A percentile compares a stretch with the other conserved stretches of the same genome.
Conservation (phyloP, 2,888 invertebrate genomes). For the Nymphalis polychloros region DNA sequence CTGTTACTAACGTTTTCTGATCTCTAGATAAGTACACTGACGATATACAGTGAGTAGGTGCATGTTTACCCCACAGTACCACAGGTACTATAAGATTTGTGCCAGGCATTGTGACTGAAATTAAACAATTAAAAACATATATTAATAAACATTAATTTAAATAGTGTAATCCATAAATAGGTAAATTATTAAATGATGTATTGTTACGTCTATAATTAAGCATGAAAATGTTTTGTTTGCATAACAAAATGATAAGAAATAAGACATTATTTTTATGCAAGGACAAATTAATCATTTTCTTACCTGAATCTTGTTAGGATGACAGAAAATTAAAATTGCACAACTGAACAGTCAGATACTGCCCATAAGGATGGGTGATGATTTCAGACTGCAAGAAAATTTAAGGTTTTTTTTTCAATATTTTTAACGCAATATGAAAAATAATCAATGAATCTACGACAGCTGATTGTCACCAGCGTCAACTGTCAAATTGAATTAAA, state of each 20-base stretch:
- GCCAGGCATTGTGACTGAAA: conserved; percentile 84
- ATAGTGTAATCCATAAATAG: not conserved
- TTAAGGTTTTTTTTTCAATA: conserved; percentile 16
- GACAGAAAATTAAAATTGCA: not conserved
- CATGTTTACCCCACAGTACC: conserved; percentile 97
- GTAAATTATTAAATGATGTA: conserved; percentile 12
- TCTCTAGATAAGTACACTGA: conserved; percentile 95
- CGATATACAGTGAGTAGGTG: conserved; percentile 98
- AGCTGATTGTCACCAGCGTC: conserved; percentile 29
- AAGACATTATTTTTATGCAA: conserved; percentile 47
- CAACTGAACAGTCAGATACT: conserved; percentile 26
- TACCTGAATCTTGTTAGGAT: conserved; percentile 41
- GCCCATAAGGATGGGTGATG: conserved; percentile 33
- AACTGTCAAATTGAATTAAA: conserved; percentile 4
- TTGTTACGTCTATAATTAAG: conserved; percentile 39
- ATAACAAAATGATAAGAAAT: conserved; percentile 61
- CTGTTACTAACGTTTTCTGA: conserved; percentile 95
- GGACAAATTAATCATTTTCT: conserved; percentile 53
- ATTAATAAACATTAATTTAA: not conserved
- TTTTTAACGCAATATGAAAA: conserved; percentile 40
- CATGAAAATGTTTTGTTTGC: conserved; percentile 63
- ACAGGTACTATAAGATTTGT: conserved; percentile 97
- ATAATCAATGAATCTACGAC: conserved; percentile 38
- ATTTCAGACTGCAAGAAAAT: conserved; percentile 35
- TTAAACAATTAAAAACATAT: conserved; percentile 6